Percentiles rank a stretch among this genome's conserved stretches.
These are phyloP conservation scores for Agonum fuliginosum DNA, from an alignment of 2,888 invertebrate species.

Conservation along the genomic window DNA sequence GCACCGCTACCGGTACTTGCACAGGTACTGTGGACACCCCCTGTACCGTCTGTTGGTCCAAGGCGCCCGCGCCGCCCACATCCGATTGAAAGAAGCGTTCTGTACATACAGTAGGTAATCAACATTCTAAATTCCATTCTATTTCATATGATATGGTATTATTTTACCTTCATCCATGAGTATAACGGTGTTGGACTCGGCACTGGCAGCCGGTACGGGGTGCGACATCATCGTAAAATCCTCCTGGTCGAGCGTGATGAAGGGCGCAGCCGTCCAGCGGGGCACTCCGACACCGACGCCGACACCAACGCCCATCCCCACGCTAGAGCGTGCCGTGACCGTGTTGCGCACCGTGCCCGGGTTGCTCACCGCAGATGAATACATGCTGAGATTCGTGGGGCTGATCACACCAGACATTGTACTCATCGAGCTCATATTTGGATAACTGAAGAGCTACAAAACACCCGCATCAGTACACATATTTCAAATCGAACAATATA, in stretches of 20 bases:
- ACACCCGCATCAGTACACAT: neutral
- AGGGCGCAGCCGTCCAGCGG: slow-evolving; percentile 91
- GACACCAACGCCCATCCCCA: slow-evolving; percentile 66
- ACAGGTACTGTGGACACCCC: neutral
- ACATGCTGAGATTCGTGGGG: slow-evolving; percentile 90
- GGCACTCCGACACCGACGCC: slow-evolving; percentile 69
- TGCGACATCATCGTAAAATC: slow-evolving; percentile 96
- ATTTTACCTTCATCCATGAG: slow-evolving; percentile 81
- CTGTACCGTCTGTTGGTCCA: slow-evolving; percentile 68
- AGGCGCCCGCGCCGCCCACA: slow-evolving; percentile 76
- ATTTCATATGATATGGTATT: neutral
- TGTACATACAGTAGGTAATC: slow-evolving; percentile 66
- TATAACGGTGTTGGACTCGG: slow-evolving; percentile 80
- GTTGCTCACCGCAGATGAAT: slow-evolving; percentile 81
- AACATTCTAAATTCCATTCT: too few species aligned
- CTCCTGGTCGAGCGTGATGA: slow-evolving; percentile 90
- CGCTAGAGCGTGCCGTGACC: slow-evolving; percentile 79
- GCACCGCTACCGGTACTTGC: slow-evolving; percentile 23
- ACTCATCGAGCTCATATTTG: slow-evolving; percentile 87
- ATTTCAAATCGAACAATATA: neutral
- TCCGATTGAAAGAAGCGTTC: slow-evolving; percentile 80
- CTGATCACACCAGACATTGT: slow-evolving; percentile 90
- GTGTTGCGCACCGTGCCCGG: slow-evolving; percentile 78
- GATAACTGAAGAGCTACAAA: slow-evolving; percentile 92
- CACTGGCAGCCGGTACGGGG: slow-evolving; percentile 77